Evolutionary conservation across 2,888 invertebrate genomes (phyloP), one percentile per base, ranked within the genome.

Genomic region (Stenoptilia bipunctidactyla): DNA sequence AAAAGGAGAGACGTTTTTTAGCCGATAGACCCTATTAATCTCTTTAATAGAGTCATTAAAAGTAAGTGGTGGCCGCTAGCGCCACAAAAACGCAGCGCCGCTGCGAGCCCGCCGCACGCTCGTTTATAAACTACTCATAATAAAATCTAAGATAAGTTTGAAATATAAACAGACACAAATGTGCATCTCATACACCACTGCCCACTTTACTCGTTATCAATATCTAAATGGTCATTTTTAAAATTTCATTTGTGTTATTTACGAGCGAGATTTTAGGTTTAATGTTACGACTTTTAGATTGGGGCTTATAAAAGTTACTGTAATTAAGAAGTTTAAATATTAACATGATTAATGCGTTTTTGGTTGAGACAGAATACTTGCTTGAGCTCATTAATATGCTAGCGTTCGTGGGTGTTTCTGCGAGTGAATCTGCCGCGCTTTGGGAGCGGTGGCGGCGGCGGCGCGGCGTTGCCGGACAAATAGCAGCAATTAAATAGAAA

Each of bases 41-140:
- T 72, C 59, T 68, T 75, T 77, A 82, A 83, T 83, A 77, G 77
- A 83, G 82, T 67, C 77, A 82, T 83, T 80, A 82, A 76, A 69
- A 68, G 30, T 30, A 55, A 58, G 53, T 58, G 67, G 70, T 61
- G 49, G 66, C 68, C 66, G 61, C 67, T 55, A 66, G 66, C 64
- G 62, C 58, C 59, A 56, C 44, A 38, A n/a, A n/a, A n/a, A n/a
- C n/a, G n/a, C n/a, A n/a, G 40, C 37, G 50, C 45, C 48, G 50
- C 50, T 53, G 46, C 48, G 47, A 49, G 52, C 53, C 50, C 37
- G 34, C 43, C 37, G 44, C 49, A 44, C 36, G 27, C 55, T 58
- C 54, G 51, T 49, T 55, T 57, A 61, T 63, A 63, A 63, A 65
- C 55, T 58, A 61, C 58, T 64, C 66, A 57, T 62, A 65, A 59